These are phyloP conservation scores for Mamestra configurata DNA, from an alignment of 1,140 invertebrate genomes.

Conservation along the genomic window DNA sequence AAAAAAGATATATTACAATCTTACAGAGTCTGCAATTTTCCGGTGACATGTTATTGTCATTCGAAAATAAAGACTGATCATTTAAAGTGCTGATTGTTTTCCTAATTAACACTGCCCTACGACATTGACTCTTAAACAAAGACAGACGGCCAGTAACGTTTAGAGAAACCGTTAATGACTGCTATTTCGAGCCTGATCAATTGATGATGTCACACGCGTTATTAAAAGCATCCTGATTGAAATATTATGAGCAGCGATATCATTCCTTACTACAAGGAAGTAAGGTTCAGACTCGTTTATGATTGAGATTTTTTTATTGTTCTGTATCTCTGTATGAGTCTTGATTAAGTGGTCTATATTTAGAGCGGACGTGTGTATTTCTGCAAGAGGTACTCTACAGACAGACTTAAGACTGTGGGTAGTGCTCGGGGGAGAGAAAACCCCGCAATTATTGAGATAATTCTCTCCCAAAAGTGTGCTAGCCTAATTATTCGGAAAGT, in stretches of 20 bases:
- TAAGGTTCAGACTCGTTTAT: conserved; percentile 3
- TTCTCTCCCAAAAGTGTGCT: conserved; percentile 11
- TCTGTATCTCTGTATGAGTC: conserved; percentile 14
- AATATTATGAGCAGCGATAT: conserved; percentile 12
- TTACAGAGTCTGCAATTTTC: no score
- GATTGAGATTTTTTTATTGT: conserved; percentile 13
- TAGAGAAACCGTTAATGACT: conserved; percentile 25
- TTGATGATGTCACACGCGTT: conserved; percentile 25
- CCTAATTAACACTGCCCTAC: conserved; percentile 15
- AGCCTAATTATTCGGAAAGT: conserved; percentile 35
- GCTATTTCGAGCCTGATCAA: conserved; percentile 21
- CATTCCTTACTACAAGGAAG: conserved; percentile 7
- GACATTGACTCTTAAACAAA: conserved; percentile 30
- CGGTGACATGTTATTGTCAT: no score
- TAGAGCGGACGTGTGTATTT: conserved; percentile 11
- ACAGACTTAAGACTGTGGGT: not conserved
- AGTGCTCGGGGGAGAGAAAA: not conserved
- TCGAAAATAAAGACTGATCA: no score
- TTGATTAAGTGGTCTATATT: conserved; percentile 41
- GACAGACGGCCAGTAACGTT: conserved; percentile 1
- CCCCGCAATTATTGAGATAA: conserved; percentile 36
- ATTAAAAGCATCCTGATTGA: conserved; percentile 34
- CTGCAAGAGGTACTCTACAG: not conserved
- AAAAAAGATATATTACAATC: no score
- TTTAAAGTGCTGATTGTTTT: not conserved